Percentiles rank a stretch among this genome's conserved stretches.
Conservation (phyloP, 2,113 vertebrate species). For the Carassius carassius region DNA sequence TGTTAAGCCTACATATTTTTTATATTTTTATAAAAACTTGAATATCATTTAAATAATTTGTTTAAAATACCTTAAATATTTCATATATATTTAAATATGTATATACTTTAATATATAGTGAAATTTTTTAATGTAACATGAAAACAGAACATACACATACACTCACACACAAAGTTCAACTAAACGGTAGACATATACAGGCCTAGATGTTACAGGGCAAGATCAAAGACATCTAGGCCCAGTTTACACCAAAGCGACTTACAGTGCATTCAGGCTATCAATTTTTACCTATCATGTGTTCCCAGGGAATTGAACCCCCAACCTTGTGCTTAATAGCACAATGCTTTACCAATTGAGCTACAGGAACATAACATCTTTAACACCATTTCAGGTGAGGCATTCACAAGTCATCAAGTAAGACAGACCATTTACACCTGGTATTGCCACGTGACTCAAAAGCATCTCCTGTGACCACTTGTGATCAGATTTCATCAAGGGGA, state of each 20-base stretch:
- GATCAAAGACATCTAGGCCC: not conserved
- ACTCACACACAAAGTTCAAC: not conserved
- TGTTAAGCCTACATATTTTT: too few species aligned
- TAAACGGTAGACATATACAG: not conserved
- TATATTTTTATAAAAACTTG: too few species aligned
- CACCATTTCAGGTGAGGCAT: not conserved
- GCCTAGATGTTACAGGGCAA: not conserved
- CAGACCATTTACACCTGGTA: not conserved
- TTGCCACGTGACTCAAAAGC: not conserved
- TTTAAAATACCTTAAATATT: not conserved
- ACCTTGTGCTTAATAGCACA: too few species aligned
- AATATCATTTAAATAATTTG: too few species aligned
- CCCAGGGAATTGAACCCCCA: too few species aligned
- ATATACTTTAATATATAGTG: not conserved
- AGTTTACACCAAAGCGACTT: not conserved
- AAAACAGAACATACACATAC: not conserved
- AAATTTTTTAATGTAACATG: not conserved
- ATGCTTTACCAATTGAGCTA: too few species aligned
- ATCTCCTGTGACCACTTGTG: not conserved
- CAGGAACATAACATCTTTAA: not conserved
- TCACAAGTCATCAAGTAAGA: not conserved
- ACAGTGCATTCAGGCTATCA: too few species aligned
- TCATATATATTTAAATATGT: not conserved
- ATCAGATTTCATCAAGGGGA: conserved; percentile 6
- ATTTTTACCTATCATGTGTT: too few species aligned